phyloP scores from a whole-genome alignment of 2,113 vertebrate species.

The Carassius auratus region DNA sequence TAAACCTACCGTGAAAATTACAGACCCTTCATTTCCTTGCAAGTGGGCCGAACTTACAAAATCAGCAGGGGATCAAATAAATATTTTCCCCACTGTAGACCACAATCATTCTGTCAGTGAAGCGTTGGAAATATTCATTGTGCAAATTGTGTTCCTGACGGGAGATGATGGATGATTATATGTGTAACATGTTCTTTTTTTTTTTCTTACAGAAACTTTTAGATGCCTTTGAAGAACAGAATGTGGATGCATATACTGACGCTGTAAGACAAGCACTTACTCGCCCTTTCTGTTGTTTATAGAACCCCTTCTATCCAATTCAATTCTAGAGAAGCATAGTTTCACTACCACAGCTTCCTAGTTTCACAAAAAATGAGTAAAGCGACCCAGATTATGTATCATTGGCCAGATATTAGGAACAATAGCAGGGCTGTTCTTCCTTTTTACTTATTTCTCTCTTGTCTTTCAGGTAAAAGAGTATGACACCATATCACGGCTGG shows the following conservation, averaged over 20 bases:
- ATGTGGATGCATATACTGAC: constrained; percentile 87
- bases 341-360: no score
- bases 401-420: no score
- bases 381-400: not conserved
- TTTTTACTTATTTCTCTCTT: not conserved
- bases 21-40: no score
- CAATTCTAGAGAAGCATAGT: not conserved
- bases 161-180: not conserved
- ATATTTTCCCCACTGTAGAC: not conserved
- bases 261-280: constrained; percentile 73
- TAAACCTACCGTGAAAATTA: no score
- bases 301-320: not conserved
- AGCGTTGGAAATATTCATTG: not conserved
- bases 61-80: no score
- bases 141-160: not conserved
- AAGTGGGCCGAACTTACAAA: no score
- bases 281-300: not conserved
- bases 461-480: constrained; percentile 87
- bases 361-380: not conserved
- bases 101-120: not conserved
- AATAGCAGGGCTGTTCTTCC: not conserved
- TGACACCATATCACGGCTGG: constrained; percentile 89
- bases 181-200: not conserved
- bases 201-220: constrained; percentile 82
- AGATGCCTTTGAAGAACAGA: constrained; percentile 90